Evolutionary conservation across 2,113 vertebrate genomes (phyloP), one percentile per base, ranked within the genome.

Genomic region (Chaetops frenatus): DNA sequence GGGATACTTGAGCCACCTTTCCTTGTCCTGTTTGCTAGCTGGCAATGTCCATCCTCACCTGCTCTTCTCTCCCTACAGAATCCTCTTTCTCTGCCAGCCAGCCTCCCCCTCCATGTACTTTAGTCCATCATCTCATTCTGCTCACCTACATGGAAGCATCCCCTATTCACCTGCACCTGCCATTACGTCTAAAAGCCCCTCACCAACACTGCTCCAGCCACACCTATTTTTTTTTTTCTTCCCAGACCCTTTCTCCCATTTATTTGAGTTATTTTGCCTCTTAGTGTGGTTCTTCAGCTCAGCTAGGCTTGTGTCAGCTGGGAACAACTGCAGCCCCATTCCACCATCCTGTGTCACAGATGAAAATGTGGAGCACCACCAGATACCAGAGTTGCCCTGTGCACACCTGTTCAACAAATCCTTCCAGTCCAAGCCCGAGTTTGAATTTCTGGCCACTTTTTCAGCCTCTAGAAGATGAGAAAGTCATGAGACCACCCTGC

Each of bases 361-460:
- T 8, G 14, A 65, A 81, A 78, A 60, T 28, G 4, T 0, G 1
- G 31, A 83, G 44, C 29, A n/a, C 36, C 62, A 18, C 62, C 76
- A 70, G 31, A 36, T 21, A n/a, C 25, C 40, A 40, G 51, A 58
- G 20, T 1, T 12, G 0, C 17, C 35, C 48, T 64, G 36, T 20
- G 21, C 10, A 9, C 29, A 5, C 14, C 51, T 60, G 54, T 22
- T 77, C 33, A 53, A 40, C 7, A 27, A 27, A 45, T 35, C 23
- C 65, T 53, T 56, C 24, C 47, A 21, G 24, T 29, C 25, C 4
- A 10, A 73, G 16, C 21, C 38, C 0, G 0, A 45, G 33, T 56
- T 25, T 2, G 0, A 58, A 47, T 48, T 78, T 66, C 65, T 56
- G 38, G 22, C 20, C 9, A 5, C 44, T 81, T 42, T 38, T 54